phyloP scores from a whole-genome alignment of 2,888 invertebrate genomes.

The Apamea crenata region DNA sequence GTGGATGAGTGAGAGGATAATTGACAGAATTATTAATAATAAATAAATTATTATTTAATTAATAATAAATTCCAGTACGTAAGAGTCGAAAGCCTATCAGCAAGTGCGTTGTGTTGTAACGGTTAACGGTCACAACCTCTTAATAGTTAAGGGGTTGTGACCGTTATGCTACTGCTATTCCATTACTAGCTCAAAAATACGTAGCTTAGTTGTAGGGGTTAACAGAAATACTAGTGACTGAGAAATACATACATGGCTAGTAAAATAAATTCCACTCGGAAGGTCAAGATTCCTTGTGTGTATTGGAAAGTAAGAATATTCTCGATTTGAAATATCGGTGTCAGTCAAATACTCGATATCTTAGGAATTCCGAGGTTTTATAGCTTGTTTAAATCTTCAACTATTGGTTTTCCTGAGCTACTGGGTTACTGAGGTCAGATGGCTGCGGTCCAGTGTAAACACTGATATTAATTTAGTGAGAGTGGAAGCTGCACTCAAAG shows the following conservation, averaged over 20 bases:
- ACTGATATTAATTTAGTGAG: conserved; percentile 34
- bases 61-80: too few species aligned
- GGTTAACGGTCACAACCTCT: too few species aligned
- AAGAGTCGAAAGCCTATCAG: not conserved
- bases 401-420: not conserved
- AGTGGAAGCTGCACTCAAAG: conserved; percentile 27
- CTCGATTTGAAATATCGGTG: not conserved
- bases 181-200: not conserved
- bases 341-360: conserved; percentile 14
- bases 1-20: not conserved
- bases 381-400: conserved; percentile 11
- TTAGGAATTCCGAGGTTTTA: not conserved
- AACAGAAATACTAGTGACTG: not conserved
- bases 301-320: not conserved
- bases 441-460: conserved; percentile 18
- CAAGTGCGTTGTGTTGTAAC: not conserved
- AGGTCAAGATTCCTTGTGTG: not conserved
- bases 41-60: too few species aligned
- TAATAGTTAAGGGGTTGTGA: not conserved
- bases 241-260: not conserved
- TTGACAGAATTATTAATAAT: not conserved
- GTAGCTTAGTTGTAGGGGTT: not conserved
- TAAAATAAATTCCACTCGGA: not conserved
- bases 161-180: not conserved
- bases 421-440: conserved; percentile 15